Percentiles rank a stretch among this genome's conserved stretches.
Evolutionary conservation across 2,888 invertebrate species (phyloP).

Genomic region (Synergus gifuensis): DNA sequence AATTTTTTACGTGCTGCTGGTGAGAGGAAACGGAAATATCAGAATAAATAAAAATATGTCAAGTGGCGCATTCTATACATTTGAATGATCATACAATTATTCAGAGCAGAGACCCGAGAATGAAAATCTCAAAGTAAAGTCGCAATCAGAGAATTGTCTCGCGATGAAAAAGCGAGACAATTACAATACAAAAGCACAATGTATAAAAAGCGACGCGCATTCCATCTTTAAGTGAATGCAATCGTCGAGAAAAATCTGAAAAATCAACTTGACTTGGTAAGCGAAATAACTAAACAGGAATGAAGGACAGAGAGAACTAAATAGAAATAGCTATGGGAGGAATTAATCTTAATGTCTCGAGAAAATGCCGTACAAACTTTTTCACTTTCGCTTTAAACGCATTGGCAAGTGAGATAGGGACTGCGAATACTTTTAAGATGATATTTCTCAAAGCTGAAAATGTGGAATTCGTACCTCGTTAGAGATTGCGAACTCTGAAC

Average conservation of each 20-base stretch:
- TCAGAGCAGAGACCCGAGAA: neutral
- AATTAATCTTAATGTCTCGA: constrained; percentile 53
- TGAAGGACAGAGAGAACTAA: constrained; percentile 5
- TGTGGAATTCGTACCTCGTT: constrained; percentile 61
- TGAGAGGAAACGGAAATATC: no score
- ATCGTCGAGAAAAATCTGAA: neutral
- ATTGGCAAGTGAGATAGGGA: constrained; percentile 29
- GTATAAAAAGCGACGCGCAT: neutral
- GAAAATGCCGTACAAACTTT: constrained; percentile 65
- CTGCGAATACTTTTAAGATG: neutral
- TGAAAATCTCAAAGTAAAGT: constrained; percentile 2
- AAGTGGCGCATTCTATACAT: no score
- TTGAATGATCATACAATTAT: neutral
- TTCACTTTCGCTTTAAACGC: constrained; percentile 62
- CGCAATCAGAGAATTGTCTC: neutral
- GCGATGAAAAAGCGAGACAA: no score
- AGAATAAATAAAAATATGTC: no score
- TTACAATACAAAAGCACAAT: neutral
- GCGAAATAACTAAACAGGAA: neutral
- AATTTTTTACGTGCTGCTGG: no score
- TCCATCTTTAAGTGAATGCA: neutral
- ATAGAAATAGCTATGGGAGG: constrained; percentile 43
- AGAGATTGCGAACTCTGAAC: constrained; percentile 47
- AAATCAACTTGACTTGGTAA: neutral
- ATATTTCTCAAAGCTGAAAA: constrained; percentile 42